Evolutionary conservation across 2,888 invertebrate genomes (phyloP).

Genomic region (Oligia strigilis): DNA sequence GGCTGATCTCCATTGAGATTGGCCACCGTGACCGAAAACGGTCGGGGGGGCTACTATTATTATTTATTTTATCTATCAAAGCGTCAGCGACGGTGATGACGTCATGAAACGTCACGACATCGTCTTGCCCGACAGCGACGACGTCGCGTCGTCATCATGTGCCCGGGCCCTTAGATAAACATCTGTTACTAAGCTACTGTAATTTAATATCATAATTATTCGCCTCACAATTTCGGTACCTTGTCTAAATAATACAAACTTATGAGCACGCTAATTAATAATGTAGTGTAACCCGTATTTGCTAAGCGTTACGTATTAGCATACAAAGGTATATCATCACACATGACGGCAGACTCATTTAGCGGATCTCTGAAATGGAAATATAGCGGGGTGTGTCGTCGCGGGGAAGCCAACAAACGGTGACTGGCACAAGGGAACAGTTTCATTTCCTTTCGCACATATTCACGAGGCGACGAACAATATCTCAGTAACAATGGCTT

Average conservation of each 20-base stretch:
- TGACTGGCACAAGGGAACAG: slow-evolving; percentile 80
- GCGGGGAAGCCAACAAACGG: slow-evolving; percentile 76
- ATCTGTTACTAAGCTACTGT: slow-evolving; percentile 31
- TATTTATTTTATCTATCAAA: neutral
- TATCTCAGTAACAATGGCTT: slow-evolving; percentile 87
- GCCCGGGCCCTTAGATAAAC: neutral
- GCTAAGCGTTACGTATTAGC: slow-evolving; percentile 54
- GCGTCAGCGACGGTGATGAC: too few species aligned
- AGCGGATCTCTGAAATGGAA: slow-evolving; percentile 68
- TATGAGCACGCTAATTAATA: slow-evolving; percentile 50
- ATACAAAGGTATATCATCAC: slow-evolving; percentile 58
- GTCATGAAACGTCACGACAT: neutral
- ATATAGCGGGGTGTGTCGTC: slow-evolving; percentile 69
- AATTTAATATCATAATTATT: slow-evolving; percentile 41
- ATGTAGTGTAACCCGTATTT: slow-evolving; percentile 49
- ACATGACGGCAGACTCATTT: slow-evolving; percentile 63
- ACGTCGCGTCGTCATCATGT: neutral
- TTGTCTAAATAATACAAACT: slow-evolving; percentile 36
- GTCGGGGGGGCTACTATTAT: too few species aligned
- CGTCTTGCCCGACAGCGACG: neutral
- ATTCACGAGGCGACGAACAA: slow-evolving; percentile 87
- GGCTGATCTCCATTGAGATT: too few species aligned
- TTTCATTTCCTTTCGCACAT: slow-evolving; percentile 89
- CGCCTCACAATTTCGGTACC: slow-evolving; percentile 17
- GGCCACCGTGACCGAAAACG: too few species aligned